These are phyloP conservation scores for Aptenodytes patagonicus DNA, from an alignment of 2,113 vertebrate genomes.

Conservation along the genomic window DNA sequence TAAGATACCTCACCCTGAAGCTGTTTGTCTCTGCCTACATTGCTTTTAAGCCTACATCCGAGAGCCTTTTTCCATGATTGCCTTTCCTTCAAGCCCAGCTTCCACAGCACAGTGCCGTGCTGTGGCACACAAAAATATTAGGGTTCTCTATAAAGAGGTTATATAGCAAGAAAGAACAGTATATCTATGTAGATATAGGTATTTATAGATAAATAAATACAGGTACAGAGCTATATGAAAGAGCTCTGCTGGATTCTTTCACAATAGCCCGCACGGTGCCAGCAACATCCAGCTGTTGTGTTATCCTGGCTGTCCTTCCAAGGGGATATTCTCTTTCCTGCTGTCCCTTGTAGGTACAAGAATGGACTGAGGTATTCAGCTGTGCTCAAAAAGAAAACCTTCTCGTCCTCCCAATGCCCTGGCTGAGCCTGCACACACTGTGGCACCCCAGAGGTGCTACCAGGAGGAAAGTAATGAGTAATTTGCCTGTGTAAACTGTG, in stretches of 20 bases:
- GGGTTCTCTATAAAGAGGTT: rapidly evolving
- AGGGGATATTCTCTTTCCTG: neutral
- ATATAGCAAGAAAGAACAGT: neutral
- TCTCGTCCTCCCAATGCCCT: neutral
- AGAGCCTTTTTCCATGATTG: neutral
- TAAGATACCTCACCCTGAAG: neutral
- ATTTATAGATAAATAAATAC: neutral
- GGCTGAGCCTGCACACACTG: neutral
- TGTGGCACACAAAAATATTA: neutral
- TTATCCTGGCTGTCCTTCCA: neutral
- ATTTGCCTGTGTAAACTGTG: neutral
- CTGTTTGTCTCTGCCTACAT: neutral
- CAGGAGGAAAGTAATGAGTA: neutral
- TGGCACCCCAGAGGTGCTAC: neutral
- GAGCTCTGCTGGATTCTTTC: neutral
- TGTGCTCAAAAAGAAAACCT: neutral
- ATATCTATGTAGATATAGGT: neutral
- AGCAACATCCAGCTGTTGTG: neutral
- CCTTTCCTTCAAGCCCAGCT: neutral
- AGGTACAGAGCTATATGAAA: neutral
- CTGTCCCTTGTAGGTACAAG: neutral
- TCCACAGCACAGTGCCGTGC: neutral
- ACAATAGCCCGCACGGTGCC: neutral
- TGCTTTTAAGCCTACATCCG: neutral
- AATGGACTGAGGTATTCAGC: neutral